Conservation (phyloP, 2,888 invertebrate genomes). For the Eudasyphora cyanicolor region DNA sequence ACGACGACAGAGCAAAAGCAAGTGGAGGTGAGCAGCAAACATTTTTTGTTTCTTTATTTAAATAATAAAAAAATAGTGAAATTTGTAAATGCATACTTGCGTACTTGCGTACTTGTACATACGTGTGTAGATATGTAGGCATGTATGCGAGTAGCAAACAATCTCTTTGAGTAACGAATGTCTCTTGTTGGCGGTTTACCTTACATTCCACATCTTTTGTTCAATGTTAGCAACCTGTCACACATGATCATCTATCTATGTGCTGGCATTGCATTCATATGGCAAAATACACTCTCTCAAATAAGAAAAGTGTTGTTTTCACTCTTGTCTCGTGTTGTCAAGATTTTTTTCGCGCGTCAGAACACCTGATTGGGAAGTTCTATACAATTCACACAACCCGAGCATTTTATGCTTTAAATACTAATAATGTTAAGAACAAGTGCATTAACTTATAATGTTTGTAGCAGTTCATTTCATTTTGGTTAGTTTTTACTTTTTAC, state of each 20-base stretch:
- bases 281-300: slow-evolving; percentile 9
- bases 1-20: not conserved
- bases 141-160: not conserved
- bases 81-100: not conserved
- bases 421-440: too few relatives aligned
- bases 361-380: too few relatives aligned
- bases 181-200: not conserved
- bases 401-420: too few relatives aligned
- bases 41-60: slow-evolving; percentile 11
- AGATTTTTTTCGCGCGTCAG: too few relatives aligned
- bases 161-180: not conserved
- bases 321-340: slow-evolving; percentile 45
- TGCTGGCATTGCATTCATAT: not conserved
- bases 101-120: not conserved
- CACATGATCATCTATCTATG: slow-evolving; percentile 17
- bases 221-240: slow-evolving; percentile 48
- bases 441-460: not conserved
- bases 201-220: not conserved
- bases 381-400: too few relatives aligned
- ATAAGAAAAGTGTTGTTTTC: slow-evolving; percentile 44
- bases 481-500: slow-evolving; percentile 34
- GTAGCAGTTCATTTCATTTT: slow-evolving; percentile 6
- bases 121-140: not conserved
- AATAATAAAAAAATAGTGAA: slow-evolving; percentile 21
- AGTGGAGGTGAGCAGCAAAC: slow-evolving; percentile 13